Conservation (phyloP, 2,797 vertebrate species). For the Notamacropus eugenii region DNA sequence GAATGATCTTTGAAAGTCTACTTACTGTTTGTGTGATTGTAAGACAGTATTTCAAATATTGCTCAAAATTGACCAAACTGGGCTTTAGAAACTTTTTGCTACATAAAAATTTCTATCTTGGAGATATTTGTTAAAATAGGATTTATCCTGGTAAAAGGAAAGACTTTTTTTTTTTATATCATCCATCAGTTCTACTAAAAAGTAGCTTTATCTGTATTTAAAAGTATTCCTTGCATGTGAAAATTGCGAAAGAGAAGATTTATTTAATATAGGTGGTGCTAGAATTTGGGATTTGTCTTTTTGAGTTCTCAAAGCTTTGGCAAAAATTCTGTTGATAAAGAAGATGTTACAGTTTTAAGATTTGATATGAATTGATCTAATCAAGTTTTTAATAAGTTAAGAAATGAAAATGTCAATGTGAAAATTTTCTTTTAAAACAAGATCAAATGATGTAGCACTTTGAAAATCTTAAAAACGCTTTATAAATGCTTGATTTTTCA, state of each 20-base stretch:
- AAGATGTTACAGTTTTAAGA: not conserved
- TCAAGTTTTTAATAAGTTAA: not conserved
- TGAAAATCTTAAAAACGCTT: not conserved
- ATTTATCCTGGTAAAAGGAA: not conserved
- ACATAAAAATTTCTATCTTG: not conserved
- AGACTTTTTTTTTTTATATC: not conserved
- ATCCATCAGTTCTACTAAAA: not conserved
- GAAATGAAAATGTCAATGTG: not conserved
- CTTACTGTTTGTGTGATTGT: not conserved
- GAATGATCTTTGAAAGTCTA: constrained; percentile 43
- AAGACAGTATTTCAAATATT: constrained; percentile 5
- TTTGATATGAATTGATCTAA: not conserved
- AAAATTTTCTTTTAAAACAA: not conserved
- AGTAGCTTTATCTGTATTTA: not conserved
- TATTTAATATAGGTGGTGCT: not conserved
- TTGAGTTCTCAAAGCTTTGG: not conserved
- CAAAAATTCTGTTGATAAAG: not conserved
- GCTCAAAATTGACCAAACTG: constrained; percentile 6
- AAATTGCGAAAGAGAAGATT: not conserved
- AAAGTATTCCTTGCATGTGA: not conserved
- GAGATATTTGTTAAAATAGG: not conserved
- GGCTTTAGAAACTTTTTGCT: constrained; percentile 34
- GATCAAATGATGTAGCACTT: not conserved
- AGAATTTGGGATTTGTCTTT: not conserved
- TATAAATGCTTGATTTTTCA: not conserved